Conservation (phyloP, 2,888 invertebrate genomes). For the Noctua fimbriata region DNA sequence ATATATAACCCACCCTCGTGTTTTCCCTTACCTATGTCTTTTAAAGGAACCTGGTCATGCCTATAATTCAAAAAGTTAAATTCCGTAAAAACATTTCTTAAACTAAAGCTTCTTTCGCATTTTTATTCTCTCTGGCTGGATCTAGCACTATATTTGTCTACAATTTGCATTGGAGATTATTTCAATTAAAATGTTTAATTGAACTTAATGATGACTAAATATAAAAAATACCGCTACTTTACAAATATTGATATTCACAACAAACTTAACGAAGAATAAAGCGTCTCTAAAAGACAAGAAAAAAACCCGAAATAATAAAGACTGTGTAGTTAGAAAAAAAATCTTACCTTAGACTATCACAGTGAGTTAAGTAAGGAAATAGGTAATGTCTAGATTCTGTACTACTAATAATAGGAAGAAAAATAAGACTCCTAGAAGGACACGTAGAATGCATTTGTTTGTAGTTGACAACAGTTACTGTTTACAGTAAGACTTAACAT, state of each 20-base stretch:
- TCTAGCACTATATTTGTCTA: neutral
- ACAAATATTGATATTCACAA: neutral
- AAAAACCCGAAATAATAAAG: neutral
- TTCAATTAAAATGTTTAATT: neutral
- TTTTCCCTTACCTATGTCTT: slow-evolving; percentile 37
- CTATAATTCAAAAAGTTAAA: neutral
- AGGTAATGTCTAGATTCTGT: neutral
- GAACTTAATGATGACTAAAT: neutral
- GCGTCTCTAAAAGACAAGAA: neutral
- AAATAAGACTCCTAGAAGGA: neutral
- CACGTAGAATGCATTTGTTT: neutral
- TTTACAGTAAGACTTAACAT: neutral
- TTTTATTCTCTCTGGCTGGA: neutral
- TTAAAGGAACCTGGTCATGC: neutral
- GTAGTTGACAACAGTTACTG: neutral
- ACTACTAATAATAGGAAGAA: neutral
- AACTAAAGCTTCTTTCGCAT: neutral
- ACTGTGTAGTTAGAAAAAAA: neutral
- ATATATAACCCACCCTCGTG: slow-evolving; percentile 33
- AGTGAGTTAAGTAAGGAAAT: neutral
- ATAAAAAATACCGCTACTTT: neutral
- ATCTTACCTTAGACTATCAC: no score
- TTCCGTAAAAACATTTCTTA: neutral
- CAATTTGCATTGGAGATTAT: neutral
- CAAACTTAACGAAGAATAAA: neutral